These are phyloP conservation scores for Blastomussa wellsi DNA, from an alignment of 92 coral and sea anemone species.

Conservation along the genomic window DNA sequence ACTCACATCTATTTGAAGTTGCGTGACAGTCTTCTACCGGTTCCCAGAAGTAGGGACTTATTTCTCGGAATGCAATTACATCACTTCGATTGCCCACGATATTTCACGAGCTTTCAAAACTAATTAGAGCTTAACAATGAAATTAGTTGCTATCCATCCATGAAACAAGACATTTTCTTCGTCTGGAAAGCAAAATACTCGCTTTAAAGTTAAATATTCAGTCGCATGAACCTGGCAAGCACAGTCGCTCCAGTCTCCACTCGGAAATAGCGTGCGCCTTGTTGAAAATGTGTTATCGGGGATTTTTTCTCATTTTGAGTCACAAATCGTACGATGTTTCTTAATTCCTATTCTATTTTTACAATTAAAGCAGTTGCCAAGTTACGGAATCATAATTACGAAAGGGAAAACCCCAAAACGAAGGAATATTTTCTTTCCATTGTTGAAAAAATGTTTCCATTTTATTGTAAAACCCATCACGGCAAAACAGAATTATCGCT, in stretches of 20 bases:
- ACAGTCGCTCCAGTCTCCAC: conserved; percentile 32
- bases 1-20: neutral
- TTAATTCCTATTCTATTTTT: neutral
- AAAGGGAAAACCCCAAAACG: conserved; percentile 19
- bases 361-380: conserved; percentile 23
- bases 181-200: neutral
- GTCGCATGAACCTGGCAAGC: neutral
- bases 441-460: neutral
- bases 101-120: neutral
- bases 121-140: neutral
- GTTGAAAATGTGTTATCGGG: neutral
- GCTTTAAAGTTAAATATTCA: neutral
- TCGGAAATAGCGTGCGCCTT: conserved; percentile 15
- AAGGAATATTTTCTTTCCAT: neutral
- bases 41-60: conserved; percentile 19
- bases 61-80: conserved; percentile 32
- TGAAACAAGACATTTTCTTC: neutral
- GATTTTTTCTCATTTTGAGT: neutral
- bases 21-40: conserved; percentile 18
- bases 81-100: neutral
- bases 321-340: neutral
- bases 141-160: neutral
- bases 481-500: neutral
- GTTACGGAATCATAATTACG: neutral
- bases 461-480: neutral